A percentile compares a stretch with the other conserved stretches of the same genome.
These are phyloP conservation scores for Epizoanthus rinbou DNA, from an alignment of 92 coral and sea anemone species.

Conservation along the genomic window DNA sequence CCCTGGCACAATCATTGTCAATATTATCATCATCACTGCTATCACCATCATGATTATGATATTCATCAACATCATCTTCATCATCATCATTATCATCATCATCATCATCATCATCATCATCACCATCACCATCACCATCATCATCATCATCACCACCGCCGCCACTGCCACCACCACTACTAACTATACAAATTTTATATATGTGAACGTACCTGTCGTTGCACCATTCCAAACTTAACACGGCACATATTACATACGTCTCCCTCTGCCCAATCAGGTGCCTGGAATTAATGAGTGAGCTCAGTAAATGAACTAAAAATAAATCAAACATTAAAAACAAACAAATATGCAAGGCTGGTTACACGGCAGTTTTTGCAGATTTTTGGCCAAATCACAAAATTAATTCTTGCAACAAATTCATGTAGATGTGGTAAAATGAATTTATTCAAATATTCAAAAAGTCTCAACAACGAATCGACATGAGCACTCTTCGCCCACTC, in stretches of 20 bases:
- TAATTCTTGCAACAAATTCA: too few relatives aligned
- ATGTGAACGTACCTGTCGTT: constrained; percentile 82
- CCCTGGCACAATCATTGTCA: neutral
- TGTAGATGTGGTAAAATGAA: too few relatives aligned
- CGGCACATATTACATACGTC: constrained; percentile 98
- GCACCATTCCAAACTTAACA: constrained; percentile 91
- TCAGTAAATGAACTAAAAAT: neutral
- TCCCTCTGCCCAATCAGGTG: constrained; percentile 99
- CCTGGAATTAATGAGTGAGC: constrained; percentile 48
- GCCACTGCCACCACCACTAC: neutral
- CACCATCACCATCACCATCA: neutral
- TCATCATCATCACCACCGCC: neutral
- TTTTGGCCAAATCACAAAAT: too few relatives aligned
- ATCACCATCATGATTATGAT: neutral
- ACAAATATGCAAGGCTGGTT: too few relatives aligned
- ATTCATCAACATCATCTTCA: neutral
- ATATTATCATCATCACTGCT: neutral
- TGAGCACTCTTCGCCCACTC: too few relatives aligned
- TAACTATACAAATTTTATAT: neutral
- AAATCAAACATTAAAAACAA: too few relatives aligned
- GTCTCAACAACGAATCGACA: too few relatives aligned
- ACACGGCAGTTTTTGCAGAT: too few relatives aligned
- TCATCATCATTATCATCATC: neutral
- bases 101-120: neutral
- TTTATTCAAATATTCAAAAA: too few relatives aligned